Percentiles rank a stretch among this genome's conserved stretches.
Conservation (phyloP, 2,888 invertebrate species). For the Agonum fuliginosum region DNA sequence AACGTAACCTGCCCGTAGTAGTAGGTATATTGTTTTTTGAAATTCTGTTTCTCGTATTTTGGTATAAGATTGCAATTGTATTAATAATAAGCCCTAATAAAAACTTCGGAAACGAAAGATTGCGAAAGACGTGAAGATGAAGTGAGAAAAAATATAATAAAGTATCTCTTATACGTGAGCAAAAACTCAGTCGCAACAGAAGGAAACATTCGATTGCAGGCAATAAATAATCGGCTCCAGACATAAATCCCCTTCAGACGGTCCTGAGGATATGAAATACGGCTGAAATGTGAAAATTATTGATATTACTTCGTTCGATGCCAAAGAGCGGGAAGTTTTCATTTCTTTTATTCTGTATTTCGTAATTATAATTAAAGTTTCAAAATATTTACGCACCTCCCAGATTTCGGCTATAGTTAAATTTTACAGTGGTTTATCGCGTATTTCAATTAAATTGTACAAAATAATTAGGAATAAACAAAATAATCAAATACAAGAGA, state of each 20-base stretch:
- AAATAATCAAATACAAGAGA: too few relatives aligned
- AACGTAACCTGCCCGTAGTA: too few relatives aligned
- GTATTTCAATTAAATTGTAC: too few relatives aligned
- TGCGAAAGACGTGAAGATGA: conserved; percentile 35
- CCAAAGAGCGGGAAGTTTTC: not conserved
- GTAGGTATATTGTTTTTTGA: too few relatives aligned
- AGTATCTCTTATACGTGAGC: conserved; percentile 41
- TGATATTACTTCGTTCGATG: conserved; percentile 45
- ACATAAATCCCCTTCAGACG: conserved; percentile 47
- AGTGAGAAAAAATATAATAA: conserved; percentile 36
- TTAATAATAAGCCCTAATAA: conserved; percentile 38
- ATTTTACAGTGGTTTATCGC: too few relatives aligned
- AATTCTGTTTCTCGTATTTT: not conserved
- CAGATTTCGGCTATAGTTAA: too few relatives aligned
- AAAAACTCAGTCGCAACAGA: conserved; percentile 38
- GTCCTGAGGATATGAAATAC: conserved; percentile 37
- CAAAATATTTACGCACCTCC: too few relatives aligned
- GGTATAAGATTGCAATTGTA: conserved; percentile 9
- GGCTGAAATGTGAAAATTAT: conserved; percentile 57
- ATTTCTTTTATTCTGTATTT: too few relatives aligned
- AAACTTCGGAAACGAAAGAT: conserved; percentile 7
- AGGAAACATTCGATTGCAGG: conserved; percentile 51
- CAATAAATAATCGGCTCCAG: conserved; percentile 55
- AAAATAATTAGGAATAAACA: too few relatives aligned
- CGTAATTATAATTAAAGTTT: too few relatives aligned